These are phyloP conservation scores for Apis cerana DNA, from an alignment of 1,140 invertebrate genomes.

Conservation along the genomic window DNA sequence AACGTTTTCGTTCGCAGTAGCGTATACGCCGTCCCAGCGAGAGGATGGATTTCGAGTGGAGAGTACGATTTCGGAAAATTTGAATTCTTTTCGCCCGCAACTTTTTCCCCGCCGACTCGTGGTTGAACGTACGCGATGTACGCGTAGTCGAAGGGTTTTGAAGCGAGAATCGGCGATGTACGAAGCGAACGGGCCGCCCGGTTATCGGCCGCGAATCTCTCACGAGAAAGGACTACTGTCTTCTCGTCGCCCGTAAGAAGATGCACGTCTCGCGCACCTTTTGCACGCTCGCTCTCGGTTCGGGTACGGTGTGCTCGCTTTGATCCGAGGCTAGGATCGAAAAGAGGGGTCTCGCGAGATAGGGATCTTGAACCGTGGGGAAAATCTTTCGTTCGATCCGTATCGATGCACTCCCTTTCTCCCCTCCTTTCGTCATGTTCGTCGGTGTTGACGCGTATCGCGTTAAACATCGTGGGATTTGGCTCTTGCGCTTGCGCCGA, in stretches of 20 bases:
- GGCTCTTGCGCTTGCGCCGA: no score
- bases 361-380: constrained; percentile 2
- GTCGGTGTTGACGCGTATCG: constrained; percentile 44
- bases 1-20: no score
- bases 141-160: constrained; percentile 44
- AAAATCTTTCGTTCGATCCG: constrained; percentile 5
- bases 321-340: constrained; percentile 44
- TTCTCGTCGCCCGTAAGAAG: constrained; percentile 65
- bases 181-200: constrained; percentile 33
- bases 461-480: constrained; percentile 33
- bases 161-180: constrained; percentile 13
- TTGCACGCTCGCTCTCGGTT: constrained; percentile 29
- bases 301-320: constrained; percentile 32
- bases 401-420: constrained; percentile 23
- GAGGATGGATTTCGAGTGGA: no score
- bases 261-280: constrained; percentile 54
- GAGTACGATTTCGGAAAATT: no score
- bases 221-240: constrained; percentile 67
- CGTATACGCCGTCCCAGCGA: no score
- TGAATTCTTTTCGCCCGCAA: no score
- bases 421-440: neutral
- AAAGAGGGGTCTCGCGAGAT: neutral
- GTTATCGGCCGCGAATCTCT: constrained; percentile 71
- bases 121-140: no score
- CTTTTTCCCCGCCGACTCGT: no score